Percentiles rank a stretch among this genome's conserved stretches.
These are phyloP conservation scores for Poecile atricapillus DNA, from an alignment of 2,113 vertebrate genomes.

Conservation along the genomic window DNA sequence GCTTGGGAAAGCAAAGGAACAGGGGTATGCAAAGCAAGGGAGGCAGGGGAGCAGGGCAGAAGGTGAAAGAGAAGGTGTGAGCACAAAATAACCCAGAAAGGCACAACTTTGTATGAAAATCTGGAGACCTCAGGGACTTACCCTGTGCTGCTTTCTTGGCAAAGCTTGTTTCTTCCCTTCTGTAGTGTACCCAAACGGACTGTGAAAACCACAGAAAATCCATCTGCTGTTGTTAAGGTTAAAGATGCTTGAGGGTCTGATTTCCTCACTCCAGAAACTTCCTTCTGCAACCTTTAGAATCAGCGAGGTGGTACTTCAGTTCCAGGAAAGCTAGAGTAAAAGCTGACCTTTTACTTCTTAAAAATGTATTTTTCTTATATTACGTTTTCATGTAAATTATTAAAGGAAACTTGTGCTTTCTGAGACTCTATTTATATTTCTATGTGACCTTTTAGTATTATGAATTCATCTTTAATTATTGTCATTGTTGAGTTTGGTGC, in stretches of 20 bases:
- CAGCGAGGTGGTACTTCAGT: neutral
- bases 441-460: neutral
- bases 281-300: neutral
- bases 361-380: neutral
- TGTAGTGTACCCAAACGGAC: neutral
- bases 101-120: rapidly evolving
- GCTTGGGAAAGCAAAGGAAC: neutral
- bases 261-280: neutral
- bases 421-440: neutral
- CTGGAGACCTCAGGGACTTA: neutral
- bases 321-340: neutral
- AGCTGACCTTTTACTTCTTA: neutral
- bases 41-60: neutral
- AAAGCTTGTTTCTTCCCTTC: neutral
- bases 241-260: neutral
- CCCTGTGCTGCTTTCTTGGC: neutral
- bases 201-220: neutral
- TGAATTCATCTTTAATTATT: neutral
- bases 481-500: neutral
- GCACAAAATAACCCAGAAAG: neutral
- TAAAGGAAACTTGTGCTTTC: neutral
- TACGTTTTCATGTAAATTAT: neutral
- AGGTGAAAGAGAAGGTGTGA: neutral
- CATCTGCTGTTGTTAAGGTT: neutral
- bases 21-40: neutral